phyloP scores from a whole-genome alignment of 2,113 vertebrate genomes.

The Fulica atra region DNA sequence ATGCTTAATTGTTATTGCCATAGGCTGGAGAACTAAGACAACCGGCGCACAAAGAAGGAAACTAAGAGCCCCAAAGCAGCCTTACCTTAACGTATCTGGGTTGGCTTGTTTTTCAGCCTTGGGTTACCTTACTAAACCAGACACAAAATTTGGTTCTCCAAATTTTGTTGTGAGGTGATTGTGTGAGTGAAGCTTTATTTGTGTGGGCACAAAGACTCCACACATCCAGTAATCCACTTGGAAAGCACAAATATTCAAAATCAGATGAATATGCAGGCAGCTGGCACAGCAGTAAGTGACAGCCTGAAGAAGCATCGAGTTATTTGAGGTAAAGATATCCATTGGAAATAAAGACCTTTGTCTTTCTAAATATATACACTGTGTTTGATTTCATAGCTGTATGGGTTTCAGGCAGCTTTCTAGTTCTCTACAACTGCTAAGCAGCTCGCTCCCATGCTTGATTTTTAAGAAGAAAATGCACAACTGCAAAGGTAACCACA shows the following conservation, averaged over 20 bases:
- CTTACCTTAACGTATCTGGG: background rate
- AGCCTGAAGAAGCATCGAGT: background rate
- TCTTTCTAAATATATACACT: background rate
- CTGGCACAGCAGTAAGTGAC: background rate
- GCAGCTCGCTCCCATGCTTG: background rate
- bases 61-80: background rate
- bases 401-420: background rate
- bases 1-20: background rate
- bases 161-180: background rate
- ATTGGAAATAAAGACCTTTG: background rate
- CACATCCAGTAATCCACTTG: background rate
- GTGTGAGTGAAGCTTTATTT: background rate
- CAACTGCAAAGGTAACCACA: background rate
- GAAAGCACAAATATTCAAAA: background rate
- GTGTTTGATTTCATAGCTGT: background rate
- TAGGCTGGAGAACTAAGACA: background rate
- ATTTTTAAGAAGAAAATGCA: slow-evolving; percentile 7
- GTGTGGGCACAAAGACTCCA: rapidly evolving
- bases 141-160: background rate
- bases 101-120: background rate
- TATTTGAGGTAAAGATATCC: background rate
- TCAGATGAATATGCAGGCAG: background rate
- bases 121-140: background rate
- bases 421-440: background rate
- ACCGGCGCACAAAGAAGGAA: background rate